Base-by-base conservation (phyloP, 2,888 invertebrate species). In the Phorcus lineatus region DNA sequence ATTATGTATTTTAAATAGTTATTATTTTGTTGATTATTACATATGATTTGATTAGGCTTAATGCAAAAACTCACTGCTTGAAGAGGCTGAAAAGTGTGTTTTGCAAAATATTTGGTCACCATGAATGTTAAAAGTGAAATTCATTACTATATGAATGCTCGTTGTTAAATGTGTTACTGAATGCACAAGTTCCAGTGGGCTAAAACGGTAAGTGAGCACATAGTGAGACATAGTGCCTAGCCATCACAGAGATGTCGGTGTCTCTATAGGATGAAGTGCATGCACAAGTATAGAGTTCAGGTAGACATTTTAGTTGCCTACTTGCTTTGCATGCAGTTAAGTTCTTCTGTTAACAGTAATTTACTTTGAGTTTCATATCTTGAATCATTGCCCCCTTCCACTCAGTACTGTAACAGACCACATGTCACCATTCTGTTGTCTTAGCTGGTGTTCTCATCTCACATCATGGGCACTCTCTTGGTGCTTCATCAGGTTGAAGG, bases 291-390 rank as follows among this genome's bases (percentile, higher is more conserved):
- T 17, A 28, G 22, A 28, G 19, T 76, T 47, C n/a, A 31, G 40
- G 24, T 36, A 67, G 40, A 22, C 22, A 52, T 52, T 54, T 54
- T 67, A 82, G 86, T 87, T 88, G 88, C 88, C 84, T 82, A 88
- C 88, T 88, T 88, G 88, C 88, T 88, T 88, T 88, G 88, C 88
- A 88, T 88, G 88, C 86, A 40, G 77, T 57, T 55, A 77, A 17
- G 52, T 54, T 24, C 16, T 28, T 74, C 52, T 76, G 78, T 75
- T 78, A 31, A 53, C 24, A 47, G 47, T 19, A 13, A 77, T 62
- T 40, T 28, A 62, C 47, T 62, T 24, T 62, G 77, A 31, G 62
- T 66, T 77, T 16, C 24, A 22, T 62, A 62, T 36, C 24, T 6
- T 77, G 19, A 54, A 40, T 47, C 7, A 16, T 11, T 31, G 70